These are phyloP conservation scores for Lapara coniferarum DNA, from an alignment of 2,888 invertebrate species.

Conservation along the genomic window DNA sequence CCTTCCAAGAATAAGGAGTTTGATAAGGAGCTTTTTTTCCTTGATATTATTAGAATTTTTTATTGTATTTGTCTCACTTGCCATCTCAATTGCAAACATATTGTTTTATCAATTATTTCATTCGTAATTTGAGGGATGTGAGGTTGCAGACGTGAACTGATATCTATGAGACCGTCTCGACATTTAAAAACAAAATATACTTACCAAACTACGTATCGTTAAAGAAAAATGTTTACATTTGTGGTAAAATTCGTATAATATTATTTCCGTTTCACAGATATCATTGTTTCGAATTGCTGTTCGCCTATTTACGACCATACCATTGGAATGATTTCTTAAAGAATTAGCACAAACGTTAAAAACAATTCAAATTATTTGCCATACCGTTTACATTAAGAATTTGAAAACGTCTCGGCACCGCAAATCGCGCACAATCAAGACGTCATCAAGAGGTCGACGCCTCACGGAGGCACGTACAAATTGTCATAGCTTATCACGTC, in stretches of 20 bases:
- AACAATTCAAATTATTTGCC: neutral
- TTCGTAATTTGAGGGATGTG: slow-evolving; percentile 13
- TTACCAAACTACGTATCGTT: neutral
- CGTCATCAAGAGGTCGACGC: slow-evolving; percentile 13
- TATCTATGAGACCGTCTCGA: slow-evolving; percentile 3
- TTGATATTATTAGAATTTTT: no score
- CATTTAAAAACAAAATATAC: slow-evolving; percentile 1
- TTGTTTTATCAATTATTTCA: neutral
- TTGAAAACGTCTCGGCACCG: slow-evolving; percentile 10
- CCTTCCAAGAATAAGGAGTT: no score
- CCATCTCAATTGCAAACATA: slow-evolving; percentile 2
- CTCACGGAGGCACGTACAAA: slow-evolving; percentile 25
- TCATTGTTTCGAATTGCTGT: neutral
- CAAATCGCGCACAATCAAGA: slow-evolving; percentile 21
- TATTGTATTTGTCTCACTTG: no score
- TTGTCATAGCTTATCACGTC: slow-evolving; percentile 33
- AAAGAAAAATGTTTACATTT: neutral
- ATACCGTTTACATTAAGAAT: slow-evolving; percentile 5
- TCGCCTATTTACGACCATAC: neutral
- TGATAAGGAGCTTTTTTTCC: no score
- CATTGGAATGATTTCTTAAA: no score
- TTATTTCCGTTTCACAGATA: neutral
- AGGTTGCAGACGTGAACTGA: neutral
- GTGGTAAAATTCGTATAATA: neutral
- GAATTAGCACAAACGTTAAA: neutral